Evolutionary conservation across 2,113 vertebrate genomes (phyloP).

Genomic region (Halcyon malimbica): DNA sequence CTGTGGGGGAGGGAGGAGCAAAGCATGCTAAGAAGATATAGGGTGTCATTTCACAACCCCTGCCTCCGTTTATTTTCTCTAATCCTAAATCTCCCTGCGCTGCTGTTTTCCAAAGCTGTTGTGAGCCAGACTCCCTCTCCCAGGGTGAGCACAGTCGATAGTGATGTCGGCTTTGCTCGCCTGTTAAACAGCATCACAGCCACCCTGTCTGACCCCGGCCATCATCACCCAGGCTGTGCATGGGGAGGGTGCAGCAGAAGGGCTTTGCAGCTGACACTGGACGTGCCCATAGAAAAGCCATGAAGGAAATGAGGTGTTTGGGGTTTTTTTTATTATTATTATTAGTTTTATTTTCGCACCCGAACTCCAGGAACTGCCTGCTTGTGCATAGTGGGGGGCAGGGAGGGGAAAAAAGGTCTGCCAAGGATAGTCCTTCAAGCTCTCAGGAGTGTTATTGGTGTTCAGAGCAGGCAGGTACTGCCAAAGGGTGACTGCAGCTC

Average conservation of each 20-base stretch:
- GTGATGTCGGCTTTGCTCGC: neutral
- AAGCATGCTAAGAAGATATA: neutral
- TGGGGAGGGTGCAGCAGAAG: neutral
- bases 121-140: neutral
- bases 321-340: no score
- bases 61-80: neutral
- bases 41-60: neutral
- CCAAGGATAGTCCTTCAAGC: neutral
- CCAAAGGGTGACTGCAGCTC: neutral
- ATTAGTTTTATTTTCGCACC: neutral
- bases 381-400: neutral
- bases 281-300: neutral
- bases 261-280: neutral
- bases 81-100: neutral
- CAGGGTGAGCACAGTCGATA: neutral
- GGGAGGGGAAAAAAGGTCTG: neutral
- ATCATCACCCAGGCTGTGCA: neutral
- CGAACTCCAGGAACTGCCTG: neutral
- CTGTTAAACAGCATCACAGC: neutral
- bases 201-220: neutral
- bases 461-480: neutral
- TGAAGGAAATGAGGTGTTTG: neutral
- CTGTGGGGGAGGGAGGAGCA: neutral
- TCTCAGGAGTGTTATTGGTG: neutral
- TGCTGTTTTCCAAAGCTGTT: neutral